Base-by-base conservation (phyloP, 2,797 vertebrate species). In the Enteromius afrohamiltoni region DNA sequence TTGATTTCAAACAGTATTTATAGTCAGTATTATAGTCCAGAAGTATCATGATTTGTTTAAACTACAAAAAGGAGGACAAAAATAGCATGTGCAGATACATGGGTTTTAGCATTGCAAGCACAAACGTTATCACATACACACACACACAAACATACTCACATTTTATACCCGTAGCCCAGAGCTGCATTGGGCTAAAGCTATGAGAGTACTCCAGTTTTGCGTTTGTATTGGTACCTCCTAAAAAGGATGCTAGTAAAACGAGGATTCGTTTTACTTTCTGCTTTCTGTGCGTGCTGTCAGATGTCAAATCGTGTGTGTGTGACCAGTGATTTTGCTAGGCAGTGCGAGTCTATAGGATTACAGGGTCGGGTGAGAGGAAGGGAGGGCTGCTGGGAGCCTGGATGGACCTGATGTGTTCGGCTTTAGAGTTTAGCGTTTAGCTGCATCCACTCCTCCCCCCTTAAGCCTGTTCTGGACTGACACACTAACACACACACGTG, bases 351-450 rank as follows among this genome's bases (percentile, higher is more conserved):
- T 82, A 74, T 53, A 79, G 83, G 85, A 85, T 88, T 86, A 86
- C 69, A 80, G 77, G 26, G 62, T 37, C 37, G 21, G 49, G 77
- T 71, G 67, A 78, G 51, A 69, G 14, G 29, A 31, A 58, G 85
- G 76, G 49, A 45, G 69, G 80, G 85, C 40, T 79, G 81, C 70
- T 49, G 70, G n/a, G 23, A 16, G 71, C 82, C 76, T 80, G 67
- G 40, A 64, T 67, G 62, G 73, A 58, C 73, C 77, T 64, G 73
- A 81, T 86, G 83, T 45, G 83, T 77, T 85, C 83, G 67, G 71
- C 80, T 79, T 86, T 79, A 78, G 77, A 75, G 83, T 78, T 74
- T 81, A 88, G 80, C 67, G 26, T 86, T 82, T 85, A 86, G 80
- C 65, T 68, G 79, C 17, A 71, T 68, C 78, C 11, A 23, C 78